These are phyloP conservation scores for Cuculus canorus DNA, from an alignment of 2,797 vertebrate genomes.

Conservation along the genomic window DNA sequence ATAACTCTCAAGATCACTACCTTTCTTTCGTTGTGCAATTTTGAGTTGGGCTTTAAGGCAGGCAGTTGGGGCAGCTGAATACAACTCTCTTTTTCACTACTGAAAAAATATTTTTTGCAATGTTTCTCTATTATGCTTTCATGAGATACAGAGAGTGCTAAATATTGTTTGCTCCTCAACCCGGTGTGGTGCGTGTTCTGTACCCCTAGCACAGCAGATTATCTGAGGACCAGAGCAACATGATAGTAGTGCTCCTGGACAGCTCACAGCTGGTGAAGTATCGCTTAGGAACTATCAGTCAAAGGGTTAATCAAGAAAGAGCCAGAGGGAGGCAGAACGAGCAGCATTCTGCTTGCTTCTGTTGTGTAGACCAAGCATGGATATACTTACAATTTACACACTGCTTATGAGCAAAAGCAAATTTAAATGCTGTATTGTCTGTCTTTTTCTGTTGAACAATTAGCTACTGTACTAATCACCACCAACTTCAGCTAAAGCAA, in stretches of 20 bases:
- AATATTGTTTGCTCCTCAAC: not conserved
- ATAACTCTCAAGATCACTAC: not conserved
- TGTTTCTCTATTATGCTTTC: not conserved
- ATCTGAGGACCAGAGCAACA: not conserved
- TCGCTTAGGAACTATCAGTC: not conserved
- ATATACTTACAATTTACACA: not conserved
- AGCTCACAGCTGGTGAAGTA: not conserved
- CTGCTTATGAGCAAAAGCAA: not conserved
- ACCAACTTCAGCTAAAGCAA: not conserved
- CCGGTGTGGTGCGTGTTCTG: not conserved
- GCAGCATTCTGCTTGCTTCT: not conserved
- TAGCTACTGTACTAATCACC: not conserved
- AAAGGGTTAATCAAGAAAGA: not conserved
- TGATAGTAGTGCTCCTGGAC: not conserved
- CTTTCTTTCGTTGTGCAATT: not conserved
- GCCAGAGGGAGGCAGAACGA: not conserved
- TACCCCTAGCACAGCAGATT: not conserved
- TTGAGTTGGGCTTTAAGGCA: not conserved
- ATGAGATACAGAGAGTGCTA: not conserved
- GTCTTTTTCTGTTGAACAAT: not conserved
- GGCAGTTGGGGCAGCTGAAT: not conserved
- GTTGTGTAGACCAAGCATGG: not conserved
- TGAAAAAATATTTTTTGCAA: not conserved
- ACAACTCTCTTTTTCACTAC: not conserved
- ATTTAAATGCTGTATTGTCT: not conserved